phyloP scores from a whole-genome alignment of 2,113 vertebrate genomes.

The Crotalus tigris region DNA sequence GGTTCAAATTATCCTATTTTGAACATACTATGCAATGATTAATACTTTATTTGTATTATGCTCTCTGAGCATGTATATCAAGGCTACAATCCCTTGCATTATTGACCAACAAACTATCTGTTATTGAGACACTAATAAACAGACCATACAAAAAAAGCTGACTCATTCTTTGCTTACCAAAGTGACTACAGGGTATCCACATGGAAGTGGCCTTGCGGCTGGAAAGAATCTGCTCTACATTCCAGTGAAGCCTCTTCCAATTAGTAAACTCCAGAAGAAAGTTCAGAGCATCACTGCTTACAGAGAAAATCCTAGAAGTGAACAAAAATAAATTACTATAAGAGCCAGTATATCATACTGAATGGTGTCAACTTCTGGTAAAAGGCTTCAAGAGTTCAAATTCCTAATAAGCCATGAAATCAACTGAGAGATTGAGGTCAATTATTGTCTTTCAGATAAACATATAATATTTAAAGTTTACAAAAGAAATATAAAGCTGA shows the following conservation, averaged over 20 bases:
- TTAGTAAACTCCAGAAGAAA: conserved; percentile 84
- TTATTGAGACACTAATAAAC: conserved; percentile 4
- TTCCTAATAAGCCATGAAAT: too few relatives aligned
- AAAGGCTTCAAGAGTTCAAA: background rate
- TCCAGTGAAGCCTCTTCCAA: conserved; percentile 75
- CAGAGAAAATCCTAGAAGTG: conserved; percentile 68
- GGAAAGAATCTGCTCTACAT: conserved; percentile 68
- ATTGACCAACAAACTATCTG: background rate
- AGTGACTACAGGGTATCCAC: conserved; percentile 64
- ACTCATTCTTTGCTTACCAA: conserved; percentile 67
- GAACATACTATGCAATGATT: background rate
- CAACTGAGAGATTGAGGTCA: background rate
- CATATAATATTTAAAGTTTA: background rate
- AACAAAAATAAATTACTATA: background rate
- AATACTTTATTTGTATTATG: background rate
- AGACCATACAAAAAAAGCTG: conserved; percentile 11
- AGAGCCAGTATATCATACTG: background rate
- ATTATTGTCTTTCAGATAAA: background rate
- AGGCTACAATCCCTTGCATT: background rate
- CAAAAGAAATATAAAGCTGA: background rate
- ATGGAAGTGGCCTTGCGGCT: conserved; percentile 59
- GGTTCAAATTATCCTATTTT: background rate
- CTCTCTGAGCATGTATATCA: background rate
- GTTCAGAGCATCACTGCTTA: conserved; percentile 67
- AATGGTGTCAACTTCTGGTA: background rate